Conservation (phyloP, 2,888 invertebrate species). For the Eupithecia exiguata region DNA sequence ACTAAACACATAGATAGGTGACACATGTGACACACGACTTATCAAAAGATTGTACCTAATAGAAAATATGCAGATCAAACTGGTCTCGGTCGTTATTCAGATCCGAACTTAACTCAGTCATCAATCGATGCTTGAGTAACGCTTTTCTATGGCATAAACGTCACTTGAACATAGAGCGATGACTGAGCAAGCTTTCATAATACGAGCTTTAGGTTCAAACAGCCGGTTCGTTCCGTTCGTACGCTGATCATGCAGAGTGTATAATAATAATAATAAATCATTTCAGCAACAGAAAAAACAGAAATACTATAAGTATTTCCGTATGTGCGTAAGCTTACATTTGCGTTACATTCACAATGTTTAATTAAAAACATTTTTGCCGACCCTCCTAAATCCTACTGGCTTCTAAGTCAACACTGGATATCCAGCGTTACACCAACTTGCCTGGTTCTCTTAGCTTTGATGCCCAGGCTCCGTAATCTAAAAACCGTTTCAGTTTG, state of each 20-base stretch:
- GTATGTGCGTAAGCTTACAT: background rate
- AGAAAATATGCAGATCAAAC: background rate
- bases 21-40: too few relatives aligned
- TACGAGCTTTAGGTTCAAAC: too few relatives aligned
- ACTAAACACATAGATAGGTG: too few relatives aligned
- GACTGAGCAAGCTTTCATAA: too few relatives aligned
- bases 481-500: background rate
- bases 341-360: background rate
- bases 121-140: too few relatives aligned
- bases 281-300: too few relatives aligned
- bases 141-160: too few relatives aligned
- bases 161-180: too few relatives aligned
- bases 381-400: slow-evolving; percentile 34
- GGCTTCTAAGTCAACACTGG: slow-evolving; percentile 40
- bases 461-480: slow-evolving; percentile 16
- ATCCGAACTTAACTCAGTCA: background rate
- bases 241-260: too few relatives aligned
- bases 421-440: slow-evolving; percentile 37
- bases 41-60: background rate
- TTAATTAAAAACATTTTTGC: slow-evolving; percentile 23
- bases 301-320: background rate
- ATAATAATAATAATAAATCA: too few relatives aligned
- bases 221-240: too few relatives aligned
- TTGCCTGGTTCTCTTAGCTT: slow-evolving; percentile 33
- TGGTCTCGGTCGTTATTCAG: background rate